Evolutionary conservation across 2,888 invertebrate genomes (phyloP).

Genomic region (Euplexia lucipara): DNA sequence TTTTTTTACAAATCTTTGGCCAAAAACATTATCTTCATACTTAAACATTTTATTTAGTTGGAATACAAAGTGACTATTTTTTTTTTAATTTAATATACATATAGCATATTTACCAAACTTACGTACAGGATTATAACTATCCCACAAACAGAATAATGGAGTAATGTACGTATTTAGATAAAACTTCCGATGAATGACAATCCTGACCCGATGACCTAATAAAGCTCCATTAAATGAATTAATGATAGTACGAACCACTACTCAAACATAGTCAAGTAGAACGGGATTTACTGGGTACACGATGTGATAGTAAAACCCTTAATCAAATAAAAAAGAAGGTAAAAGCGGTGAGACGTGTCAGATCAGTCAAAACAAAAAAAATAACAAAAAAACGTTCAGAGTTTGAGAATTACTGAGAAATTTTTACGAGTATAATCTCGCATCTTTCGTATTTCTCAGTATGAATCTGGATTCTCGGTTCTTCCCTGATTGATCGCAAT

Average conservation of each 20-base stretch:
- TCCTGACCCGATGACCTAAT: constrained; percentile 29
- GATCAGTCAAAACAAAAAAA: too few species aligned
- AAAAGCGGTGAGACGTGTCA: neutral
- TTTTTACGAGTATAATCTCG: neutral
- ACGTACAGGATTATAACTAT: neutral
- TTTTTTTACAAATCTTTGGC: too few species aligned
- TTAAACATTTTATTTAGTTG: neutral
- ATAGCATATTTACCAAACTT: neutral
- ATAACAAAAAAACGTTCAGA: neutral
- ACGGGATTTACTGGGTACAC: too few species aligned
- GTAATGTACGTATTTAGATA: neutral
- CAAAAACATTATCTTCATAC: too few species aligned
- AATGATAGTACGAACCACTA: constrained; percentile 13
- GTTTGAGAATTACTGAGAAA: neutral
- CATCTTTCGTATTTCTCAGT: too few species aligned
- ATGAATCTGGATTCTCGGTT: too few species aligned
- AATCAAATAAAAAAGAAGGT: constrained; percentile 3
- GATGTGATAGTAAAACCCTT: too few species aligned
- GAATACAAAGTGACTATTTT: neutral
- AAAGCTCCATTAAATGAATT: constrained; percentile 20
- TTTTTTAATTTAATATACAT: too few species aligned
- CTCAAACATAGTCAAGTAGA: too few species aligned
- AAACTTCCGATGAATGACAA: constrained; percentile 6
- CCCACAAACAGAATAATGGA: neutral
- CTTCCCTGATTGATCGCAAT: too few species aligned